A percentile compares a stretch with the other conserved stretches of the same genome.
phyloP scores from a whole-genome alignment of 2,797 vertebrate genomes.

The Anolis apletophallus region DNA sequence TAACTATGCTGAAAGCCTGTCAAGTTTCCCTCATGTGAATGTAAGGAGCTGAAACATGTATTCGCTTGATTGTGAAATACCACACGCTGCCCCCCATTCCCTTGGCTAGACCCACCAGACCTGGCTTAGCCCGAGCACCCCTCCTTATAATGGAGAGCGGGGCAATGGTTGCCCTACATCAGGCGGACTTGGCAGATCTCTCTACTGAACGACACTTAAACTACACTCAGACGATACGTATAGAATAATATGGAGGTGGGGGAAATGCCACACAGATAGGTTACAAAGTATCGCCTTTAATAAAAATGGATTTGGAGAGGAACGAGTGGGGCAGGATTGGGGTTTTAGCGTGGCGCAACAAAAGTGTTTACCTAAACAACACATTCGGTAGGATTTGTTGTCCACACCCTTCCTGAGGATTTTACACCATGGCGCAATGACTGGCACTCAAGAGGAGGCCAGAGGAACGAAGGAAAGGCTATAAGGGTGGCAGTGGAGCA shows the following conservation, averaged over 20 bases:
- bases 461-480: neutral
- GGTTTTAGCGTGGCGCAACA: constrained; percentile 30
- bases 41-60: constrained; percentile 35
- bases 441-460: neutral
- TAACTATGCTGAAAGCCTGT: constrained; percentile 9
- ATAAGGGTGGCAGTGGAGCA: neutral
- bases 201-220: constrained; percentile 14
- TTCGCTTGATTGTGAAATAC: constrained; percentile 44
- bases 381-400: neutral
- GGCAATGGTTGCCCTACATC: constrained; percentile 32
- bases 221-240: neutral
- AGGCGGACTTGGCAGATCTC: constrained; percentile 15
- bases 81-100: neutral
- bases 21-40: constrained; percentile 45
- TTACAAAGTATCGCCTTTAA: constrained; percentile 34
- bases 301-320: constrained; percentile 12
- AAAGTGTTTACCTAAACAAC: constrained; percentile 23
- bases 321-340: constrained; percentile 26
- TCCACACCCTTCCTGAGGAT: neutral
- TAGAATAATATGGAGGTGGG: constrained; percentile 18
- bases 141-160: constrained; percentile 19
- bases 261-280: neutral
- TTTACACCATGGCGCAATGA: neutral
- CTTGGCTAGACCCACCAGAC: constrained; percentile 26
- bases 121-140: constrained; percentile 26